Base-by-base conservation (phyloP, 2,113 vertebrate genomes). In the Corythoichthys haematopterus region DNA sequence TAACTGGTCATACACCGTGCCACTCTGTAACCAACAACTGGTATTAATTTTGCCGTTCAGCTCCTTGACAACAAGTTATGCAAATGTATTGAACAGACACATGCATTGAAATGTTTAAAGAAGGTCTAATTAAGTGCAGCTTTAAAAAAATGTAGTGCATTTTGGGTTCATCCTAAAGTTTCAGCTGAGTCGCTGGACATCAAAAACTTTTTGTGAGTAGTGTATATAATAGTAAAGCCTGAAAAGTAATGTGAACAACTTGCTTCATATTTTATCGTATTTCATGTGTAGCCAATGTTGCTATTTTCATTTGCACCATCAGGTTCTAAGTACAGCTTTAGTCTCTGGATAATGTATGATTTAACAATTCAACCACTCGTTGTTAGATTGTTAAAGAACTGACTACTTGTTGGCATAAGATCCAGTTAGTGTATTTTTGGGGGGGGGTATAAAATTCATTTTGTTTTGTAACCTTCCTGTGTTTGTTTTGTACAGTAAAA, bases 401-500 rank as follows among this genome's bases (percentile, higher is more conserved):
- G 15, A 65, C 59, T 38, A 63, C 36, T 33, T 57, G 11, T 64
- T 65, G 58, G 60, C 71, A 60, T 65, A 69, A 40, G 47, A 70
- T 20, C 3, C 16, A 5, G 16, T 11, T 20, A 69, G 35, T 79
- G 71, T 79, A 58, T 72, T 79, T 56, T 78, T n/a, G n/a, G n/a
- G n/a, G n/a, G n/a, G n/a, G n/a, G n/a, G n/a, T n/a, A n/a, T n/a
- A n/a, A n/a, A n/a, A n/a, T n/a, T n/a, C n/a, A n/a, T n/a, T n/a
- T 91, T 86, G 72, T 82, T 86, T 85, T 67, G 77, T 84, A 76
- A 78, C 60, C 60, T 20, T 46, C 66, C 67, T 74, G 51, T 81
- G 64, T 62, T 62, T 84, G 80, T 90, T 91, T 91, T 90, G 84
- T 89, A 90, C 88, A 88, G 78, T 89, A 88, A 85, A 88, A n/a